Percentiles rank a stretch among this genome's conserved stretches.
Evolutionary conservation across 2,888 invertebrate genomes (phyloP).

Genomic region (Mycalesis mineus): DNA sequence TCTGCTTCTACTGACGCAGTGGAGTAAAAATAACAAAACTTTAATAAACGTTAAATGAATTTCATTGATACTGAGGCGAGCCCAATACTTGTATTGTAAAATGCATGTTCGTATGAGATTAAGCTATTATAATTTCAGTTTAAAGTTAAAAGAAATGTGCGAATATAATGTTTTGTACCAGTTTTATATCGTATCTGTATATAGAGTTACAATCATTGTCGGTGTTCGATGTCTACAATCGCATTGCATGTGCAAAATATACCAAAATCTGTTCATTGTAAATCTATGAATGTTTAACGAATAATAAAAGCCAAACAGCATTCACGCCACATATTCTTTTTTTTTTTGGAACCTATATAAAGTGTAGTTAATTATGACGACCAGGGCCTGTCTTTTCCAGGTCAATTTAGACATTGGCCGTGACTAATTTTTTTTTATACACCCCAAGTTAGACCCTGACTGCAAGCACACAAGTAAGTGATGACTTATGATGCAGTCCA

Average conservation of each 20-base stretch:
- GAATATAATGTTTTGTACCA: not conserved
- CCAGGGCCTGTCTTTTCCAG: too few relatives aligned
- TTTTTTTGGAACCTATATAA: conserved; percentile 11
- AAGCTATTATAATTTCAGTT: not conserved
- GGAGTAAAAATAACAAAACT: too few relatives aligned
- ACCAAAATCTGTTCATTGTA: not conserved
- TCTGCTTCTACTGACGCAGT: too few relatives aligned
- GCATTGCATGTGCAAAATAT: not conserved
- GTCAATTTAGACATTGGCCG: too few relatives aligned
- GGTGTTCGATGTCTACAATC: not conserved
- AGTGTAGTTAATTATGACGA: too few relatives aligned
- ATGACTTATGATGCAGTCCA: too few relatives aligned
- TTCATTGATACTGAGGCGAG: too few relatives aligned
- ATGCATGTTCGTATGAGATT: not conserved
- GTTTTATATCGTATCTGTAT: not conserved
- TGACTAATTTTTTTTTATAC: too few relatives aligned
- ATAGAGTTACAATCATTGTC: not conserved
- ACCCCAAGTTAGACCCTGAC: too few relatives aligned
- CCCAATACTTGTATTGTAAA: too few relatives aligned
- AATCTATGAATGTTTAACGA: conserved; percentile 15
- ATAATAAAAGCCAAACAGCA: conserved; percentile 27
- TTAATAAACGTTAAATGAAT: too few relatives aligned
- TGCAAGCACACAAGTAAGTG: too few relatives aligned
- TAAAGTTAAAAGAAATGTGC: not conserved
- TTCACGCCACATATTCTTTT: conserved; percentile 21